Evolutionary conservation across 2,797 vertebrate species (phyloP), one percentile per base, ranked within the genome.

Genomic region (Erpetoichthys calabaricus): DNA sequence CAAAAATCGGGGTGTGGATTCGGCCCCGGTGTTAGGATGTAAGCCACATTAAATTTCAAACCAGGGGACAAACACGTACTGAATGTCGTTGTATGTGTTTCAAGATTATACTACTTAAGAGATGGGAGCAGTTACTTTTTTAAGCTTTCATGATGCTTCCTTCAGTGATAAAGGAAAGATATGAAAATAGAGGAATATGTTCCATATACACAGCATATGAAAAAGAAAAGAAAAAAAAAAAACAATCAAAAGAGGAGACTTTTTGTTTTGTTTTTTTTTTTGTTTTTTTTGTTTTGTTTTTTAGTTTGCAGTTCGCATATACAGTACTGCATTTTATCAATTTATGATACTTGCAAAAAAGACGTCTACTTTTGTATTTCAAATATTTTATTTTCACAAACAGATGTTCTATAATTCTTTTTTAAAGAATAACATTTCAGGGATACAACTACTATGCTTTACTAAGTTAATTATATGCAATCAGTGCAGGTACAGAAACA

Each of bases 401-500:
- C 53, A 54, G 6, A 42, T 54, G 53, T 42, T 54, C 53, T 25
- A 54, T 54, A 54, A 42, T 54, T 41, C 53, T 54, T 54, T 54
- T 52, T 54, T 25, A 25, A 25, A 25, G 25, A 25, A 25, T 25
- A 54, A 8, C 72, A 77, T 78, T 85, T 86, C 85, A 86, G 85
- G 85, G 84, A 85, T 79, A 77, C 81, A 79, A 78, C 25, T 77
- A 82, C 80, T 84, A 84, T 85, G 81, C 81, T 83, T 80, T 80
- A 80, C 74, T 77, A 81, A 77, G 75, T 83, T 78, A 79, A 78
- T 83, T 75, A 79, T 81, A 86, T 86, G 83, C 83, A 86, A 85
- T 77, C 76, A 72, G 74, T 76, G 76, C 77, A 76, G 79, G 60
- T 61, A 61, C 56, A 57, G 58, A 57, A 57, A 55, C 52, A 52